Evolutionary conservation across 2,888 invertebrate genomes (phyloP), one percentile per base, ranked within the genome.

Genomic region (Azorinus chamasolen): DNA sequence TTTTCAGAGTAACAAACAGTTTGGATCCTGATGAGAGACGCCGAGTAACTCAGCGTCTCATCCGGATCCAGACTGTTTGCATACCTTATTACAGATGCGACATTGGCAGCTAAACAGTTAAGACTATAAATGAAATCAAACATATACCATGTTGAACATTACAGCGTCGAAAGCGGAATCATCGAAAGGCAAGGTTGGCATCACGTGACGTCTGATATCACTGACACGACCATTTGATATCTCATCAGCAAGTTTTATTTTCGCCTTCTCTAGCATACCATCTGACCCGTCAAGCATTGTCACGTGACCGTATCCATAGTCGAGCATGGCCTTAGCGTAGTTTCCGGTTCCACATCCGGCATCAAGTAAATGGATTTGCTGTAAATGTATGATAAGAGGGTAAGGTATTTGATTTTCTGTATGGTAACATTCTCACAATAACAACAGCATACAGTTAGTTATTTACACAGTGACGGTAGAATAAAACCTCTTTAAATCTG

Each of bases 201-300:
- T n/a, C 41, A 24, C 43, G 37, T 37, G 51, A 37, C 62, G 27
- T 24, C 48, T 55, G 18, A 73, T 62, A 20, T 54, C 63, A 8
- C 20, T 43, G 3, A 70, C 61, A n/a, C 41, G 55, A 12, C 62
- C 57, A 18, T 59, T 37, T 3, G 37, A 18, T 22, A 62, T 65
- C 22, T 57, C 59, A 16, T 41, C 69, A 12, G 58, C 43, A 14
- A 78, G 48, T 58, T 78, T 78, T 25, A 39, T 65, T 25, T 46
- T 64, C 0, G 78, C 73, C 46, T 73, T 78, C 24, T 70, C 51
- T 24, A 78, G 41, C 78, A 78, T 78, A 16, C 78, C 78, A 22
- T 51, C 18, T 25, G 64, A 69, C 12, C 61, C 73, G 51, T 78
- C 78, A 27, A 70, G 18, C 65, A 73, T 43, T 8, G 70, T 53